Percentiles rank a stretch among this genome's conserved stretches.
phyloP scores from a whole-genome alignment of 64 coral and sea anemone genomes.

The Porites australiensis region DNA sequence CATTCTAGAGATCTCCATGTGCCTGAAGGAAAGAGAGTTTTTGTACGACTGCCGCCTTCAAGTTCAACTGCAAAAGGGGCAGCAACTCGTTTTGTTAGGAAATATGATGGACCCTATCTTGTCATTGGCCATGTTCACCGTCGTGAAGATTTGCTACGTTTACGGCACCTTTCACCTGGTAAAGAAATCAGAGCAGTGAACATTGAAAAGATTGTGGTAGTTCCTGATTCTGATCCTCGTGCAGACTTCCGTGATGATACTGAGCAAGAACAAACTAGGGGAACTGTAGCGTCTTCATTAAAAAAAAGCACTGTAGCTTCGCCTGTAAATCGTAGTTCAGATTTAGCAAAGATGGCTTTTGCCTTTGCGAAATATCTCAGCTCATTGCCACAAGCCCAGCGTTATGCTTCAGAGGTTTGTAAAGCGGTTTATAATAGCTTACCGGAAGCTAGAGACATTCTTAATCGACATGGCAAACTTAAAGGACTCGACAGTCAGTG shows the following conservation, averaged over 20 bases:
- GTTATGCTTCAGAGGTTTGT: conserved; percentile 16
- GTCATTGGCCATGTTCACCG: conserved; percentile 17
- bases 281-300: not conserved
- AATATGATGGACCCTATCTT: conserved; percentile 27
- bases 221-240: conserved; percentile 1
- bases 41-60: not conserved
- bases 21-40: no score
- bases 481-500: conserved; percentile 60
- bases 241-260: not conserved
- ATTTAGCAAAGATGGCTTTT: conserved; percentile 15
- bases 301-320: not conserved
- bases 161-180: not conserved
- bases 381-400: not conserved
- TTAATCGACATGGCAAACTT: conserved; percentile 54
- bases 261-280: not conserved
- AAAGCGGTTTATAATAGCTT: conserved; percentile 44
- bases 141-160: conserved; percentile 20
- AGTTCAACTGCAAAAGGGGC: conserved; percentile 3
- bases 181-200: conserved; percentile 12
- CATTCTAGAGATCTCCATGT: no score
- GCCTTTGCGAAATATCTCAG: conserved; percentile 8
- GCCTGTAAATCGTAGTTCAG: not conserved
- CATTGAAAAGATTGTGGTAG: conserved; percentile 39
- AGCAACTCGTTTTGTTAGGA: not conserved
- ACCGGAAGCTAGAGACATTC: conserved; percentile 46